Evolutionary conservation across 2,888 invertebrate genomes (phyloP).

Genomic region (Molorchus minor): DNA sequence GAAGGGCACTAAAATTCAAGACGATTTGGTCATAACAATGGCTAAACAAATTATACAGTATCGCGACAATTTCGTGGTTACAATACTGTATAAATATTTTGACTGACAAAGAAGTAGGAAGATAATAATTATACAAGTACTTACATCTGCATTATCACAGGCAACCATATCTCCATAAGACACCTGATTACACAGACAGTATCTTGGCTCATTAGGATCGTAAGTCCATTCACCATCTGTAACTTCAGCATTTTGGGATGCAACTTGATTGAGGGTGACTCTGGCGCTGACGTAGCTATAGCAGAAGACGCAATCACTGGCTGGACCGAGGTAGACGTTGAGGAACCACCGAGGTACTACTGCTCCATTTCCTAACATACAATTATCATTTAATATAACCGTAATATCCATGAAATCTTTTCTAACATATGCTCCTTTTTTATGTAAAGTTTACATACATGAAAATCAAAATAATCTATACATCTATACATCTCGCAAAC

Average conservation of each 20-base stretch:
- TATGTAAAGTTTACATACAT: no score
- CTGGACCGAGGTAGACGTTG: slow-evolving; percentile 57
- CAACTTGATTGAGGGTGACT: slow-evolving; percentile 60
- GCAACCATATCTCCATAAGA: slow-evolving; percentile 99
- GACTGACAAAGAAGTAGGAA: no score
- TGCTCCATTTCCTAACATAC: slow-evolving; percentile 55
- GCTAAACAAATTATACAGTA: no score
- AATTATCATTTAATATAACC: no score
- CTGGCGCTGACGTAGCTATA: slow-evolving; percentile 54
- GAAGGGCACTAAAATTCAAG: slow-evolving; percentile 83
- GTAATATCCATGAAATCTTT: no score
- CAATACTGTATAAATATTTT: no score
- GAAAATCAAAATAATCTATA: no score
- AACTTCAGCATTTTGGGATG: slow-evolving; percentile 66
- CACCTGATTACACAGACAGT: slow-evolving; percentile 96
- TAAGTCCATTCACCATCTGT: slow-evolving; percentile 88
- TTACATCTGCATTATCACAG: slow-evolving; percentile 96
- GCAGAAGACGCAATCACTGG: slow-evolving; percentile 46
- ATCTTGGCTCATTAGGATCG: slow-evolving; percentile 95
- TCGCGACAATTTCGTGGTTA: no score
- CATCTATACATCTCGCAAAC: no score
- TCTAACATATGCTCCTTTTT: no score
- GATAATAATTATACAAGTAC: slow-evolving; percentile 58
- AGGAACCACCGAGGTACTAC: slow-evolving; percentile 42
- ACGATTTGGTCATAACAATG: slow-evolving; percentile 14